Evolutionary conservation across 2,888 invertebrate species (phyloP), one percentile per base, ranked within the genome.

Genomic region (Rhorus exstirpatorius): DNA sequence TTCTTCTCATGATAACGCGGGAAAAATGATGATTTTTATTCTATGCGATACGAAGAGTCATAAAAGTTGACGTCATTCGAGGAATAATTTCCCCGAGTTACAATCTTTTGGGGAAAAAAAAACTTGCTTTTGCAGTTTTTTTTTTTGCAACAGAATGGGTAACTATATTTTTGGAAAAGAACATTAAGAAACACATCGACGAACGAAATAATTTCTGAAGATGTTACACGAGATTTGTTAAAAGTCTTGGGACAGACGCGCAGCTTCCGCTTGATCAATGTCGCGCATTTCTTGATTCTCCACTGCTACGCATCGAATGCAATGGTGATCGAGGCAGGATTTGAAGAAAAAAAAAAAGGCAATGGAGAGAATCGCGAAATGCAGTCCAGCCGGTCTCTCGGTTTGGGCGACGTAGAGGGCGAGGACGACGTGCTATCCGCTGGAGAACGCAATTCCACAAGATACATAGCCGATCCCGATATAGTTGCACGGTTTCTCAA

Each of bases 361-460:
- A 41, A 77, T 58, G 35, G 38, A 49, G 8, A 68, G 65, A 68
- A 26, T 58, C 58, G 63, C 41, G 41, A 81, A 83, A 81, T 81
- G 81, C 75, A 72, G 78, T 79, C 65, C 65, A 78, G 78, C 78
- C 75, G 68, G 77, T 75, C 41, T 80, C 67, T 41, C 12, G 12
- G 71, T 75, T 80, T 78, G 67, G 80, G 63, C 74, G 77, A 75
- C 72, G 65, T 53, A 71, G 79, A 81, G 72, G 51, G 61, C 49
- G 61, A 61, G 75, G 63, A 77, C 61, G 68, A 74, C 46, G 68
- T 63, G 61, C 35, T 46, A 72, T 81, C 41, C 76, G 60, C 21
- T 41, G 71, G 71, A 14, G 61, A 63, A 76, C 60, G 60, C 65
- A 31, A 21, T 55, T 76, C 44, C 41, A 75, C 41, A 41, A 49